A percentile compares a stretch with the other conserved stretches of the same genome.
phyloP scores from a whole-genome alignment of 2,797 vertebrate species.

The Danio albolineatus region DNA sequence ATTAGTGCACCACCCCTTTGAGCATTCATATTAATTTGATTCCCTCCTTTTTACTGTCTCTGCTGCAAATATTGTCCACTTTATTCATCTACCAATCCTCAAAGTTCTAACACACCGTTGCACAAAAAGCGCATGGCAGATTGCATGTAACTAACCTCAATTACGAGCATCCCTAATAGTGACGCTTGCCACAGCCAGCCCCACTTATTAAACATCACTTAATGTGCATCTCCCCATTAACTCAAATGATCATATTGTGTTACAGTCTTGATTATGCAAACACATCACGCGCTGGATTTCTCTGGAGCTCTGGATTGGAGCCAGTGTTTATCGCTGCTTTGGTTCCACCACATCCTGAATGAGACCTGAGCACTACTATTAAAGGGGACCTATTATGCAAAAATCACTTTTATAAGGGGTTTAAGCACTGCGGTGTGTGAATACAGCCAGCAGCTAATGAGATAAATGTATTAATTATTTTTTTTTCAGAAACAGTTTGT shows the following conservation, averaged over 20 bases:
- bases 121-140: not conserved
- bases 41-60: not conserved
- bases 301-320: not conserved
- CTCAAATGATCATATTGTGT: conserved; percentile 21
- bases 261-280: conserved; percentile 20
- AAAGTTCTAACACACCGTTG: not conserved
- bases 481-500: no score
- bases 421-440: no score
- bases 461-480: no score
- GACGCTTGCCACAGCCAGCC: not conserved
- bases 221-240: conserved; percentile 26
- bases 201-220: conserved; percentile 25
- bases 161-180: not conserved
- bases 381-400: not conserved
- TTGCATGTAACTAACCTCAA: not conserved
- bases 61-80: not conserved
- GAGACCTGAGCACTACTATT: not conserved
- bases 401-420: no score
- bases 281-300: conserved; percentile 3
- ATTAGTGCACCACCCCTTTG: no score
- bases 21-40: no score
- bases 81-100: not conserved
- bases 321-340: conserved; percentile 18
- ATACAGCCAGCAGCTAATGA: no score
- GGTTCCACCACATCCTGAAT: conserved; percentile 6